phyloP scores from a whole-genome alignment of 2,888 invertebrate genomes.

The Zootermopsis nevadensis region DNA sequence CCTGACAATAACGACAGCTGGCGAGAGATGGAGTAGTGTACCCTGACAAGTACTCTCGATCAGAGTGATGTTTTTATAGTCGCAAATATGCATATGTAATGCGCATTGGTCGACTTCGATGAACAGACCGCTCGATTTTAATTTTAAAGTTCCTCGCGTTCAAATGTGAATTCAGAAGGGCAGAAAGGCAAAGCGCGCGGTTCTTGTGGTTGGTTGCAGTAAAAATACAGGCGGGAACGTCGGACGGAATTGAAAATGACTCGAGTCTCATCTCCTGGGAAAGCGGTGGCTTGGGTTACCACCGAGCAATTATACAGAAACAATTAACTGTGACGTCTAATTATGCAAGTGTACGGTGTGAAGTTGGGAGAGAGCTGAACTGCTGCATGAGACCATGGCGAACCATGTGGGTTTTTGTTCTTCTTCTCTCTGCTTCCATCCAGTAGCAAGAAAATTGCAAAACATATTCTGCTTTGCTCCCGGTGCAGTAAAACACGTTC shows the following conservation, averaged over 20 bases:
- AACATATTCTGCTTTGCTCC: not conserved
- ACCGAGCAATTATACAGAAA: slow-evolving; percentile 24
- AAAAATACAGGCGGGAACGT: not conserved
- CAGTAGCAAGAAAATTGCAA: not conserved
- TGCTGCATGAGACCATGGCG: not conserved
- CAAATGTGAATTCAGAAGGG: too few species aligned
- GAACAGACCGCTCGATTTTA: too few species aligned
- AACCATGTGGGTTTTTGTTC: not conserved
- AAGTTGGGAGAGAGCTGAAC: not conserved
- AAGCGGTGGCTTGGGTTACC: not conserved
- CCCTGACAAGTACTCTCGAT: too few species aligned
- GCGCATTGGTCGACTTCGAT: too few species aligned
- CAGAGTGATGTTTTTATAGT: too few species aligned
- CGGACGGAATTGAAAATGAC: not conserved
- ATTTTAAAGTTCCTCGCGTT: too few species aligned
- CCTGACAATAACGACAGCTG: too few species aligned
- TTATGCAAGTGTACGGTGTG: slow-evolving; percentile 9
- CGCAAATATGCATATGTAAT: too few species aligned
- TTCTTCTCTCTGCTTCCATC: not conserved
- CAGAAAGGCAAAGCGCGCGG: too few species aligned
- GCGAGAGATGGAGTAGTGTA: too few species aligned
- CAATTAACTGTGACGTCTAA: slow-evolving; percentile 29
- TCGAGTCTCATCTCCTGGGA: not conserved
- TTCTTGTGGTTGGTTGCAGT: too few species aligned
- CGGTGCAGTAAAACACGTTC: not conserved